phyloP scores from a whole-genome alignment of 2,113 vertebrate genomes.

The Gopherus evgoodei region DNA sequence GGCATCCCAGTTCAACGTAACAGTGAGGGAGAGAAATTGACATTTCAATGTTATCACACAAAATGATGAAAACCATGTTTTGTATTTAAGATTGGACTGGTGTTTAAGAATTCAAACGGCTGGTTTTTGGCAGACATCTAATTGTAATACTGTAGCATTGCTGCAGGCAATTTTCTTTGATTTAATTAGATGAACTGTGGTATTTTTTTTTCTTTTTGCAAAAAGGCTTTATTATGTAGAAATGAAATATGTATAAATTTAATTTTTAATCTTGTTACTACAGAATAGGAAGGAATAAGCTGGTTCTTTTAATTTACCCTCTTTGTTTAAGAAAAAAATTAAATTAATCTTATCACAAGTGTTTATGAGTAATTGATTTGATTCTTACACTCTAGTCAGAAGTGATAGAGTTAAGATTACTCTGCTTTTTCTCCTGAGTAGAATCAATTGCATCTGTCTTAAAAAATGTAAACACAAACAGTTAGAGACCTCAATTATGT shows the following conservation, averaged over 20 bases:
- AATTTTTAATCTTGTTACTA: conserved; percentile 89
- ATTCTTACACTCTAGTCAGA: conserved; percentile 68
- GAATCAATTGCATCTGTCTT: not conserved
- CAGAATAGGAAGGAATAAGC: conserved; percentile 81
- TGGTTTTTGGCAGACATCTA: conserved; percentile 82
- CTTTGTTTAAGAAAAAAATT: conserved; percentile 83
- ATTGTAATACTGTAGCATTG: conserved; percentile 83
- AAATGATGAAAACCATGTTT: conserved; percentile 70
- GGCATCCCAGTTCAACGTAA: conserved; percentile 28
- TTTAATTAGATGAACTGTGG: conserved; percentile 89
- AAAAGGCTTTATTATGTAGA: conserved; percentile 88
- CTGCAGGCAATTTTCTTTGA: conserved; percentile 87
- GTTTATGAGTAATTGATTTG: conserved; percentile 84
- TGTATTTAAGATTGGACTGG: conserved; percentile 68
- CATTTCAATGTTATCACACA: conserved; percentile 57
- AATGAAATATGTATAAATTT: conserved; percentile 90
- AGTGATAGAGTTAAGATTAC: conserved; percentile 68
- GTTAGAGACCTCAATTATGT: not conserved
- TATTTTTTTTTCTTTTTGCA: conserved; percentile 82
- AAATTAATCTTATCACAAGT: conserved; percentile 83
- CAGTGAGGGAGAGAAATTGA: conserved; percentile 7
- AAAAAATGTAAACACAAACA: not conserved
- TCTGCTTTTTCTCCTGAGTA: not conserved
- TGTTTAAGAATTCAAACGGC: conserved; percentile 75
- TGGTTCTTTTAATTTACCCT: conserved; percentile 86